phyloP scores from a whole-genome alignment of 2,113 vertebrate species.

The Falcunculus frontatus region DNA sequence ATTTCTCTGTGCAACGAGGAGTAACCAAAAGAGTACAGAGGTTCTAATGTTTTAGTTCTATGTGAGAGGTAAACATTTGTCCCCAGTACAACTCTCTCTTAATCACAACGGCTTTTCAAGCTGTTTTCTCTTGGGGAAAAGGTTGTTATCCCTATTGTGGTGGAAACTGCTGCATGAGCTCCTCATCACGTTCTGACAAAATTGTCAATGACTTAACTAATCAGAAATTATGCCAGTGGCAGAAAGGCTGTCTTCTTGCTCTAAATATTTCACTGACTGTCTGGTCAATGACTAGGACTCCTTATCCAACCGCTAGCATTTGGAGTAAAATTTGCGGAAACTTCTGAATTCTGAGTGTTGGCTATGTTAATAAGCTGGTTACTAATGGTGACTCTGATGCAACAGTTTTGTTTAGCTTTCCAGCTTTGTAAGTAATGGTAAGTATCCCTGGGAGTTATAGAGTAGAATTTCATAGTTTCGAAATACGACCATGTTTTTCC shows the following conservation, averaged over 20 bases:
- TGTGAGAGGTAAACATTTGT: rapidly evolving
- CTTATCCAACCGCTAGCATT: neutral
- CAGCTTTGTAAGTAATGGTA: neutral
- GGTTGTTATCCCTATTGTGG: rapidly evolving
- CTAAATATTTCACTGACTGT: neutral
- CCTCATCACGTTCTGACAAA: neutral
- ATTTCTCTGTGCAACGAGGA: neutral
- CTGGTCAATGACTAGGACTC: neutral
- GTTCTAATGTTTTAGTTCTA: neutral
- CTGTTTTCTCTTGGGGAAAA: neutral
- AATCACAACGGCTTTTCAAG: neutral
- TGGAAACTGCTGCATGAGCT: neutral
- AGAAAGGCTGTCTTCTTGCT: neutral
- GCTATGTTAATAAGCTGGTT: neutral
- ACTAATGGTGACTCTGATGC: too few relatives aligned
- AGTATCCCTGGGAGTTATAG: neutral
- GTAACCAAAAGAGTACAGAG: neutral
- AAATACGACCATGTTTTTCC: neutral
- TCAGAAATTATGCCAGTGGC: neutral
- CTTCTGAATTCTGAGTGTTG: neutral
- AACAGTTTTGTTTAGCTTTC: neutral
- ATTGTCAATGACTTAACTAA: neutral
- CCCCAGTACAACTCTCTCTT: neutral
- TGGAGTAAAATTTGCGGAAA: neutral
- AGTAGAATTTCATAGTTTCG: neutral